Conservation (phyloP, 2,888 invertebrate species). For the Neoascia interrupta region DNA sequence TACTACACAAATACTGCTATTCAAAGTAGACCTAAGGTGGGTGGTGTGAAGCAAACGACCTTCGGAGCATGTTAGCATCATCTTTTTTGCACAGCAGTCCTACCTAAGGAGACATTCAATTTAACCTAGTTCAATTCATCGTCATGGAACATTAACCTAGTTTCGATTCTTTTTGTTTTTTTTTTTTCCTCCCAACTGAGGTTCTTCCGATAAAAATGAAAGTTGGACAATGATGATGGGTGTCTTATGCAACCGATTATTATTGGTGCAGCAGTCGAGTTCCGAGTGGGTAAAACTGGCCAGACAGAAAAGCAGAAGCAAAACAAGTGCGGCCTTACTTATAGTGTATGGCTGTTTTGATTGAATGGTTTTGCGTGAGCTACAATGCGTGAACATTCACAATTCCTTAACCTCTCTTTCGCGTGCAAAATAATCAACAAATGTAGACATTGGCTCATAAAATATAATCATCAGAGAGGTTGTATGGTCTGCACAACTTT, state of each 20-base stretch:
- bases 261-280: conserved; percentile 41
- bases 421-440: too few relatives aligned
- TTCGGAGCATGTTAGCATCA: too few relatives aligned
- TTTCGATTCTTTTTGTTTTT: too few relatives aligned
- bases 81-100: too few relatives aligned
- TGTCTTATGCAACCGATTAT: conserved; percentile 63
- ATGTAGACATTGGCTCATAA: too few relatives aligned
- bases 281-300: conserved; percentile 33
- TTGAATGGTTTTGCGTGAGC: conserved; percentile 45
- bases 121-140: conserved; percentile 53
- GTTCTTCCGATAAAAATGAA: conserved; percentile 44
- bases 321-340: conserved; percentile 57
- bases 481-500: too few relatives aligned
- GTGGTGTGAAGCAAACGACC: not conserved
- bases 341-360: conserved; percentile 39
- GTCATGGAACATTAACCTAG: conserved; percentile 49
- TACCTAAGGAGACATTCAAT: conserved; percentile 30
- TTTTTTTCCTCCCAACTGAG: conserved; percentile 9
- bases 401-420: too few relatives aligned
- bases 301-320: conserved; percentile 49
- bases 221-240: conserved; percentile 57
- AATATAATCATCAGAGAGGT: too few relatives aligned
- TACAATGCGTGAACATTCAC: too few relatives aligned
- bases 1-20: too few relatives aligned
- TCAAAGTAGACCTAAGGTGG: not conserved